These are phyloP conservation scores for Ganaspis brasiliensis DNA, from an alignment of 2,888 invertebrate genomes.

Conservation along the genomic window DNA sequence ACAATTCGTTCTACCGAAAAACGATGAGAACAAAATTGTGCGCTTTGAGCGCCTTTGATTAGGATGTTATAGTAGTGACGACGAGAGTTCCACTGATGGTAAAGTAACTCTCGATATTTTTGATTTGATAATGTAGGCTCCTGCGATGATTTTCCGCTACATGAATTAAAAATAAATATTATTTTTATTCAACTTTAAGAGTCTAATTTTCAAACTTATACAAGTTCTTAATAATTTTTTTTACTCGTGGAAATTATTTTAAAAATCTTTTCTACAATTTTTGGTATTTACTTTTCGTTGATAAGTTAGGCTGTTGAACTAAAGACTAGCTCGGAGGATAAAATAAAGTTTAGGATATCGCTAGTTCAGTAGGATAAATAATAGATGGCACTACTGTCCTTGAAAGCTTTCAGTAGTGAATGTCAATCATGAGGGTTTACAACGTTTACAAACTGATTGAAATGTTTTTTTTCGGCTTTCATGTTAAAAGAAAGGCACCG, in stretches of 20 bases:
- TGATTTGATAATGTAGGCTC: background rate
- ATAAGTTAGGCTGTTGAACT: no score
- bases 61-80: conserved; percentile 22
- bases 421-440: background rate
- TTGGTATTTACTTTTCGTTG: no score
- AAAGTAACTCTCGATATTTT: background rate
- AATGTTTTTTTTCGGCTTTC: no score
- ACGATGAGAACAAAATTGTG: conserved; percentile 13
- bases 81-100: background rate
- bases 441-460: no score
- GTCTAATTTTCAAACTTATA: no score
- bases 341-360: background rate
- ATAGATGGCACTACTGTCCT: background rate
- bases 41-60: conserved; percentile 41
- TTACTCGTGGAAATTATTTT: no score
- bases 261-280: no score
- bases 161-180: no score
- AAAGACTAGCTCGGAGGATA: no score
- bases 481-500: no score
- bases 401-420: background rate
- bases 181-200: no score
- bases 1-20: conserved; percentile 70
- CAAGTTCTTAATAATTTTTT: no score
- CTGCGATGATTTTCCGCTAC: background rate
- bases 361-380: background rate